phyloP scores from a whole-genome alignment of 2,888 invertebrate species.

The Argyresthia albistria region DNA sequence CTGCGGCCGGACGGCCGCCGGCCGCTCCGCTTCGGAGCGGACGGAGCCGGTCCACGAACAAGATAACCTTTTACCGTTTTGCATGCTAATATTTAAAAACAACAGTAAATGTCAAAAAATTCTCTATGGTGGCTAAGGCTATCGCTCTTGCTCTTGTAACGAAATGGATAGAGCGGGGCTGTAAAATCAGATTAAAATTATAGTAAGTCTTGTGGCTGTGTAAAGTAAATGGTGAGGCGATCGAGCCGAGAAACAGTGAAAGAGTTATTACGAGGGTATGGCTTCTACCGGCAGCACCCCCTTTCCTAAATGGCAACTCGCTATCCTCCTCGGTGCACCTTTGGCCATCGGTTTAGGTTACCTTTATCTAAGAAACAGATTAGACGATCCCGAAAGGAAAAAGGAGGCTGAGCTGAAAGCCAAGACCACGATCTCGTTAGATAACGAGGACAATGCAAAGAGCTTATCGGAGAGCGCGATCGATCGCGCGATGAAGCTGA shows the following conservation, averaged over 20 bases:
- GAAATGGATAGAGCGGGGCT: constrained; percentile 14
- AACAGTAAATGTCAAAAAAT: constrained; percentile 21
- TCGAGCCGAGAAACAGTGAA: constrained; percentile 22
- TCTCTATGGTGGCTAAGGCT: constrained; percentile 25
- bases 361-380: constrained; percentile 78
- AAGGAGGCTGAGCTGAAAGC: constrained; percentile 63
- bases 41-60: no score
- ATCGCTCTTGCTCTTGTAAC: constrained; percentile 16
- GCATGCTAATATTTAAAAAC: constrained; percentile 8
- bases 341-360: constrained; percentile 87
- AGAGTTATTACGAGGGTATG: constrained; percentile 27
- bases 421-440: constrained; percentile 74
- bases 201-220: constrained; percentile 19
- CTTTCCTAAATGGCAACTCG: constrained; percentile 89
- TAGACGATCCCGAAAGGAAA: constrained; percentile 66
- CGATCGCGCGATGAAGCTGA: constrained; percentile 83
- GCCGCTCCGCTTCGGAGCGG: no score
- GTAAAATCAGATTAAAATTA: constrained; percentile 9
- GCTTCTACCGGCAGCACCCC: constrained; percentile 70
- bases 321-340: constrained; percentile 86
- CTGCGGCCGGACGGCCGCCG: no score
- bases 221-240: constrained; percentile 51
- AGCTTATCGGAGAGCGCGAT: constrained; percentile 71
- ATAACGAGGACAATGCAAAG: constrained; percentile 64
- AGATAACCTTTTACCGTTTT: no score